Evolutionary conservation across 2,113 vertebrate species (phyloP).

Genomic region (Capreolus pygargus): DNA sequence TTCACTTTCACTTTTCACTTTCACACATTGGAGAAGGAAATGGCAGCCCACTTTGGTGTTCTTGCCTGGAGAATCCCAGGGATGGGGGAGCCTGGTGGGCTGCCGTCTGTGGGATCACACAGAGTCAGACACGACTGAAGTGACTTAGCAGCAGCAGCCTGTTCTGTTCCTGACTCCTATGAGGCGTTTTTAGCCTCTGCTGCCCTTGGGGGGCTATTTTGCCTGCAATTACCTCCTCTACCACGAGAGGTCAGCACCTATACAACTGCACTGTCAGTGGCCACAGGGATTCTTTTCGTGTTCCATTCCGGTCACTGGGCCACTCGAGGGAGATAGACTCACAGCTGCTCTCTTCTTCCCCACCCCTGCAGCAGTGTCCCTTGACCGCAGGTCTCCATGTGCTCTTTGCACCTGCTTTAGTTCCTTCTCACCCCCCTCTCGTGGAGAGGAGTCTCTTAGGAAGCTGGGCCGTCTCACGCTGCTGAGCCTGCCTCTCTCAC

Average conservation of each 20-base stretch:
- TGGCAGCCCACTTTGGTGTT: too few relatives aligned
- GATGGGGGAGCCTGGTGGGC: too few relatives aligned
- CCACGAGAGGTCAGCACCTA: conserved; percentile 16
- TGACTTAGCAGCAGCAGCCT: background rate
- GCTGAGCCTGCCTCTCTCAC: background rate
- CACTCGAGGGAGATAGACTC: background rate
- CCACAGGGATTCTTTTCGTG: background rate
- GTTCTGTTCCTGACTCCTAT: background rate
- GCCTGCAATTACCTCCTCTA: conserved; percentile 33
- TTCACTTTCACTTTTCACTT: too few relatives aligned
- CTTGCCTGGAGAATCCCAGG: too few relatives aligned
- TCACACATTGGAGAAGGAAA: too few relatives aligned
- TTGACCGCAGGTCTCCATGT: background rate
- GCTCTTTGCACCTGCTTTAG: background rate
- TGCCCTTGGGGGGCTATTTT: background rate
- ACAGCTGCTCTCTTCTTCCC: background rate
- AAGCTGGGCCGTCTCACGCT: background rate
- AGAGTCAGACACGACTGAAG: too few relatives aligned
- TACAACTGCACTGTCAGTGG: background rate
- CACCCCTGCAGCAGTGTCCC: background rate
- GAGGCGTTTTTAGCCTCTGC: background rate
- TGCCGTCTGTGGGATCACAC: too few relatives aligned
- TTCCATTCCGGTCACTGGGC: background rate
- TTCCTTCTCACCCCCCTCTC: background rate
- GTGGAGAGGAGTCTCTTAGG: background rate